Base-by-base conservation (phyloP, 1,140 invertebrate species). In the Procambarus virginalis region DNA sequence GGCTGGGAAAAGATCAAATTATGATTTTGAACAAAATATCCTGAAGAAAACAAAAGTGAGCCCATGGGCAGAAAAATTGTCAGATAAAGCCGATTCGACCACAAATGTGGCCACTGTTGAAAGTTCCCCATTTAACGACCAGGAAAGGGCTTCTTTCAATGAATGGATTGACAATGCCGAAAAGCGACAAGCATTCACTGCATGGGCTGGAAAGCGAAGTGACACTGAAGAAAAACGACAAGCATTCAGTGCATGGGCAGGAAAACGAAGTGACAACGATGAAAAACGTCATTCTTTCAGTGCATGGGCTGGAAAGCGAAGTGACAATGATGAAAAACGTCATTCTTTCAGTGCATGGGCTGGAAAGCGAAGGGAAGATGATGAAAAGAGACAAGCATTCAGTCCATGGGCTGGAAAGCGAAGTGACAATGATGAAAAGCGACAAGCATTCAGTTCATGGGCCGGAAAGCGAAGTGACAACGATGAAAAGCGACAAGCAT, bases 311-410 rank as follows among this genome's bases (percentile, higher is more conserved):
- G 85, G 77, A 2, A 87, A 87, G 9, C 22, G 79, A 70, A 87
- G 85, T 45, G n/a, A 78, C 51, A 14, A 34, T 20, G 75, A 70
- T 14, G 78, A 82, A 45, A 83, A 83, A 45, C 48, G 80, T 51
- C 34, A 73, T 51, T 48, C 60, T 2, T 88, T 88, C 64, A 88
- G 86, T 46, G 64, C 86, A 9, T 88, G 86, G 86, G 86, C 86
- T n/a, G 86, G 86, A 2, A 88, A 88, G 58, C 34, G 80, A 75
- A 55, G 49, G 22, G 51, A 86, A 5, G 60, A 80, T 22, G 20
- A 58, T 51, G 70, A 85, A 6, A 87, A 87, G 45, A 17, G 77
- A 48, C 34, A 73, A 51, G 58, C 79, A 6, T 89, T 89, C 49
- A 77, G 51, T 10, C 8, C 73, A 60, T 86, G 84, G 84, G 84